Evolutionary conservation across 2,113 vertebrate genomes (phyloP), one percentile per base, ranked within the genome.

Genomic region (Danionella cerebrum): DNA sequence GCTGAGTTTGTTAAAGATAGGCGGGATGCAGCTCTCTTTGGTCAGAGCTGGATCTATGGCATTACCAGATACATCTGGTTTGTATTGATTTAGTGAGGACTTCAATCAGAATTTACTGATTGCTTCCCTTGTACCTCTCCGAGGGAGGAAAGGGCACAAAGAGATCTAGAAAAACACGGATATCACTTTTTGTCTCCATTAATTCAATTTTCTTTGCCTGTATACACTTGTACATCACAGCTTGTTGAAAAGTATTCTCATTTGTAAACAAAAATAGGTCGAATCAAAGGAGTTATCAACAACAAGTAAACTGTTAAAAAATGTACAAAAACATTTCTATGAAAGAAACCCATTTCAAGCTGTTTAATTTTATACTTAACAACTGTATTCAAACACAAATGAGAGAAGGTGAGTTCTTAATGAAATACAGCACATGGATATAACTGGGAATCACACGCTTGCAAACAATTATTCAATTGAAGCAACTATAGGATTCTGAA

Each of bases 51-150:
- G 73, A 77, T 76, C 69, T 52, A 74, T 76, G 53, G 54, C 70
- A 70, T 78, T 74, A 76, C 65, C 44, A 74, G 74, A 65, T 72
- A 52, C 47, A 84, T 76, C 69, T 74, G 16, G 39, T 78, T 82
- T 79, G 78, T 76, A 82, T 80, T 79, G 81, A 84, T 82, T 84
- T 65, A 33, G 59, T 62, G 76, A 48, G 54, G 70, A 75, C 71
- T 75, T 77, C 69, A 76, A 77, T 73, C 68, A 75, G 41, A 77
- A 74, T 72, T 73, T 65, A 78, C 74, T 77, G 70, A 78, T 77
- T 74, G 50, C 67, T 78, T 83, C 67, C 19, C 58, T n/a, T 75
- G 73, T 67, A 59, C 57, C 38, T 44, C 39, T 66, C 58, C 33
- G 42, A 67, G 54, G 50, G 44, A 52, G 13, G 47, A 48, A 57